Evolutionary conservation across 2,888 invertebrate species (phyloP), one percentile per base, ranked within the genome.

Genomic region (Leuctra nigra): DNA sequence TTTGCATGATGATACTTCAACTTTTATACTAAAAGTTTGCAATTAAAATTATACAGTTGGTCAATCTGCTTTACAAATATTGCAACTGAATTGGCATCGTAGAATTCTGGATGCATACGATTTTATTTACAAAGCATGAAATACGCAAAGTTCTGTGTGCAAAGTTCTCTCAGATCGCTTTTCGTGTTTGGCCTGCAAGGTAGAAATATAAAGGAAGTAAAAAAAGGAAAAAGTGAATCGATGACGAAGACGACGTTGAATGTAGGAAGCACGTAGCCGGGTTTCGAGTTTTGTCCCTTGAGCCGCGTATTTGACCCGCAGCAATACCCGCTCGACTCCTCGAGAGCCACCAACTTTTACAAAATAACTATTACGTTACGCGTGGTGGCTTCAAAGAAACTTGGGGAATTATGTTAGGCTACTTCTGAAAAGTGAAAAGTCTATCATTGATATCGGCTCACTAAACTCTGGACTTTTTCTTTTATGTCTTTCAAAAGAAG

Each of bases 91-190:
- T n/a, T n/a, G n/a, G n/a, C n/a, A n/a, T n/a, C n/a, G n/a, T n/a
- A n/a, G n/a, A n/a, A n/a, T n/a, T n/a, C n/a, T n/a, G n/a, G n/a
- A n/a, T n/a, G n/a, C 29, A 11, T 29, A 29, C 11, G 29, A 29
- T 29, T 29, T 29, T n/a, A n/a, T 29, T 29, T 29, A 29, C 29
- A 29, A 29, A 6, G 29, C 11, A 7, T n/a, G 23, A 44, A 44
- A 44, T 44, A 22, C 44, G 23, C 44, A 44, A 44, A 44, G n/a
- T n/a, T n/a, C n/a, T n/a, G n/a, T n/a, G n/a, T n/a, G n/a, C 44
- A 20, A 44, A 44, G 44, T 44, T 44, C 18, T 23, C 23, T 44
- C 44, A 44, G 44, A 44, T 44, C 44, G 20, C 2, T 44, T 4
- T 16, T 22, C 22, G 44, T 44, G 44, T 13, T 44, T n/a, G 23